Evolutionary conservation across 2,888 invertebrate genomes (phyloP).

Genomic region (Stratiomys singularior): DNA sequence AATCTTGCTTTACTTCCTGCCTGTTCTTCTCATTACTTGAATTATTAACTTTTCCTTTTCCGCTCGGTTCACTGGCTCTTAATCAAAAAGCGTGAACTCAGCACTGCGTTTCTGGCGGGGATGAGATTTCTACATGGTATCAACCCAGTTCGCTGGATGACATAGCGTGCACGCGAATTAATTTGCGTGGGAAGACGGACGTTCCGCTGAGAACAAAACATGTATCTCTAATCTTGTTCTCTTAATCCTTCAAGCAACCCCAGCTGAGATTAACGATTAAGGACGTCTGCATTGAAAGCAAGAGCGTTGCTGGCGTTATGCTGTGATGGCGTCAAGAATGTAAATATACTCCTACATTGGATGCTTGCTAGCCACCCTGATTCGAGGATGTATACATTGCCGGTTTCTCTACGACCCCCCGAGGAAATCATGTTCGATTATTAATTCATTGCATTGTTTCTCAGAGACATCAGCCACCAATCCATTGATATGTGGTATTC

Average conservation of each 20-base stretch:
- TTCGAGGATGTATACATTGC: neutral
- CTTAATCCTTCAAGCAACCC: neutral
- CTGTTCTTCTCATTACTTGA: no score
- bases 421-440: constrained; percentile 37
- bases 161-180: no score
- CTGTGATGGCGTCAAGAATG: no score
- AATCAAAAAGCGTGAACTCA: no score
- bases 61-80: no score
- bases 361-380: neutral
- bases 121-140: no score
- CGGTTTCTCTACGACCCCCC: neutral
- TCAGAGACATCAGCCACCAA: neutral
- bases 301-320: neutral
- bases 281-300: neutral
- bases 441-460: constrained; percentile 34
- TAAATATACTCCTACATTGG: neutral
- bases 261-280: constrained; percentile 34
- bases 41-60: no score
- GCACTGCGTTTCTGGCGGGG: no score
- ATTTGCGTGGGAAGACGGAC: no score
- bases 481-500: neutral
- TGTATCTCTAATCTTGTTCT: neutral
- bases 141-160: no score
- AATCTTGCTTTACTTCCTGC: neutral
- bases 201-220: neutral